phyloP scores from a whole-genome alignment of 2,113 vertebrate genomes.

The Hydrochoerus hydrochaeris region DNA sequence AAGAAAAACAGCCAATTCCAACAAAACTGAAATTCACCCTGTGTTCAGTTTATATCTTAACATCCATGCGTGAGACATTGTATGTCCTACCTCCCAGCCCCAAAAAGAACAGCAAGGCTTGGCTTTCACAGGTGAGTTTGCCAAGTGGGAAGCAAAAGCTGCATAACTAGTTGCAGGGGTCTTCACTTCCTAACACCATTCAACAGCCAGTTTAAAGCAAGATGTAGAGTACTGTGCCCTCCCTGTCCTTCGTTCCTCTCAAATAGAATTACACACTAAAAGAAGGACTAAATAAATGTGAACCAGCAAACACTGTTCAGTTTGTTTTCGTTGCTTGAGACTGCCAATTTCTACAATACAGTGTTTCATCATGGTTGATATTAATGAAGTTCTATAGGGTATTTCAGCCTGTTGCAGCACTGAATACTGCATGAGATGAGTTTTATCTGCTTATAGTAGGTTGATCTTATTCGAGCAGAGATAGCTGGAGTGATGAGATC shows the following conservation, averaged over 20 bases:
- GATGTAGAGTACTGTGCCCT: neutral
- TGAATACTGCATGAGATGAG: neutral
- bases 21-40: conserved; percentile 31
- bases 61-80: neutral
- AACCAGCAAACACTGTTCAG: neutral
- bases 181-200: neutral
- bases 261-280: neutral
- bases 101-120: neutral
- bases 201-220: neutral
- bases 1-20: neutral
- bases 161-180: neutral
- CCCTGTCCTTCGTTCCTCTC: neutral
- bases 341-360: neutral
- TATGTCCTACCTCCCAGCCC: neutral
- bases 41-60: neutral
- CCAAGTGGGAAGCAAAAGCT: conserved; percentile 1
- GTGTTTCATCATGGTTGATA: neutral
- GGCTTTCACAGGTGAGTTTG: conserved; percentile 15
- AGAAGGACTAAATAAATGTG: neutral
- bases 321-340: neutral
- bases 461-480: neutral
- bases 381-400: neutral
- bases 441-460: neutral
- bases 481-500: neutral
- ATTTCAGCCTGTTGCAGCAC: neutral